phyloP scores from a whole-genome alignment of 1,140 invertebrate genomes.

The Elymnias hypermnestra region DNA sequence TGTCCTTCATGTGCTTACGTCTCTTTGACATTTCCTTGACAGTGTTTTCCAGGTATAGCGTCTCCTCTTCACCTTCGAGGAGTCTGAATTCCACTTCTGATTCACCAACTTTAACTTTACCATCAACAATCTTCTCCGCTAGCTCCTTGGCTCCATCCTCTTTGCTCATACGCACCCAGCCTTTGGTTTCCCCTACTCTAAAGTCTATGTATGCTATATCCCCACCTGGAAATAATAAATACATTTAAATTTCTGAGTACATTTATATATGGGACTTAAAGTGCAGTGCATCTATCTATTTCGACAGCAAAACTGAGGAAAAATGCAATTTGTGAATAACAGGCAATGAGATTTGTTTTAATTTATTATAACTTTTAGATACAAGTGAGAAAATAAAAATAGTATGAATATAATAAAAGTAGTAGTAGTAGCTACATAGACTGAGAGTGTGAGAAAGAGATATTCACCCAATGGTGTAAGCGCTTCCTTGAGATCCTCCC shows the following conservation, averaged over 20 bases:
- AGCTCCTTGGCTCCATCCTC: slow-evolving; percentile 82
- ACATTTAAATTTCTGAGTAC: neutral
- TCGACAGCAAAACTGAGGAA: slow-evolving; percentile 13
- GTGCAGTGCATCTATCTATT: too few species aligned
- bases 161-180: slow-evolving; percentile 82
- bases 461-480: slow-evolving; percentile 76
- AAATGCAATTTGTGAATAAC: neutral
- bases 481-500: slow-evolving; percentile 84
- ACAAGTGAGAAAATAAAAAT: neutral
- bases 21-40: slow-evolving; percentile 78
- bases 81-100: slow-evolving; percentile 77
- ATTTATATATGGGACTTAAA: too few species aligned
- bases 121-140: slow-evolving; percentile 79
- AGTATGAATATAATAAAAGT: too few species aligned
- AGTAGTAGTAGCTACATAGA: neutral
- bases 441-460: neutral
- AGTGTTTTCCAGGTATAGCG: slow-evolving; percentile 79
- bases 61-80: slow-evolving; percentile 83
- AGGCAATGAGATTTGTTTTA: too few species aligned
- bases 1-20: slow-evolving; percentile 67
- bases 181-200: slow-evolving; percentile 82
- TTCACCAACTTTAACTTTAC: slow-evolving; percentile 78
- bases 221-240: slow-evolving; percentile 46
- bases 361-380: too few species aligned
- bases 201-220: slow-evolving; percentile 86